These are phyloP conservation scores for Drosophila novamexicana DNA, from an alignment of 1,140 invertebrate species.

Conservation along the genomic window DNA sequence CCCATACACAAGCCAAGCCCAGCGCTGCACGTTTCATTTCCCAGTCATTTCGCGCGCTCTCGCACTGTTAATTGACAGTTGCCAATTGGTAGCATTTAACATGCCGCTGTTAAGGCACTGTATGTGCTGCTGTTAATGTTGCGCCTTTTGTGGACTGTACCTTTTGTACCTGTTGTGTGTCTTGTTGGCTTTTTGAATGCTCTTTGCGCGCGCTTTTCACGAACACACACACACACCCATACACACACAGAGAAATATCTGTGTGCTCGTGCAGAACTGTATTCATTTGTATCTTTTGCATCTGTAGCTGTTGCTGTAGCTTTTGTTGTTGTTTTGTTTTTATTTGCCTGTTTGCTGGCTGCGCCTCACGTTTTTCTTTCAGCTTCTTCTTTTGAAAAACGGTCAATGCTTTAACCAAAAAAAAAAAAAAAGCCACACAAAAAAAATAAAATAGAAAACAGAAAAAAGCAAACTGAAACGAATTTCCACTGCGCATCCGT, in stretches of 20 bases:
- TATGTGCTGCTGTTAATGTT: conserved; percentile 34
- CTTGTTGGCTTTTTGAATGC: conserved; percentile 69
- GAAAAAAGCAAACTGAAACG: conserved; percentile 34
- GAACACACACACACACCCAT: conserved; percentile 18
- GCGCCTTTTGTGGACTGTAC: conserved; percentile 70
- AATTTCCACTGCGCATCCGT: conserved; percentile 44
- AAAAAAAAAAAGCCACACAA: conserved; percentile 19
- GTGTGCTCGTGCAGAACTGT: conserved; percentile 51
- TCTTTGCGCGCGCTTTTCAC: conserved; percentile 76
- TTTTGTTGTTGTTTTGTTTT: conserved; percentile 29
- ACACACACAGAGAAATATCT: background rate
- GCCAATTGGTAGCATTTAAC: conserved; percentile 22
- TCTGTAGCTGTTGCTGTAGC: conserved; percentile 47
- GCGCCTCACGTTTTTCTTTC: conserved; percentile 66
- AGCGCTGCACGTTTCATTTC: conserved; percentile 1
- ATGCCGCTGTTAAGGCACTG: conserved; percentile 16
- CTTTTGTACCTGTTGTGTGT: conserved; percentile 75
- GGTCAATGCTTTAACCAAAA: conserved; percentile 60
- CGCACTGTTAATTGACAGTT: conserved; percentile 13
- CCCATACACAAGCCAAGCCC: too few species aligned
- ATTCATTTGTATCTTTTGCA: conserved; percentile 61
- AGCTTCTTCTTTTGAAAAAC: conserved; percentile 51
- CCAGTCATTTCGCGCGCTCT: background rate
- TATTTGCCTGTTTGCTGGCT: conserved; percentile 65
- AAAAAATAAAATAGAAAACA: background rate